A percentile compares a stretch with the other conserved stretches of the same genome.
These are phyloP conservation scores for Corydoras sp. DNA, from an alignment of 2,113 vertebrate species.

Conservation along the genomic window DNA sequence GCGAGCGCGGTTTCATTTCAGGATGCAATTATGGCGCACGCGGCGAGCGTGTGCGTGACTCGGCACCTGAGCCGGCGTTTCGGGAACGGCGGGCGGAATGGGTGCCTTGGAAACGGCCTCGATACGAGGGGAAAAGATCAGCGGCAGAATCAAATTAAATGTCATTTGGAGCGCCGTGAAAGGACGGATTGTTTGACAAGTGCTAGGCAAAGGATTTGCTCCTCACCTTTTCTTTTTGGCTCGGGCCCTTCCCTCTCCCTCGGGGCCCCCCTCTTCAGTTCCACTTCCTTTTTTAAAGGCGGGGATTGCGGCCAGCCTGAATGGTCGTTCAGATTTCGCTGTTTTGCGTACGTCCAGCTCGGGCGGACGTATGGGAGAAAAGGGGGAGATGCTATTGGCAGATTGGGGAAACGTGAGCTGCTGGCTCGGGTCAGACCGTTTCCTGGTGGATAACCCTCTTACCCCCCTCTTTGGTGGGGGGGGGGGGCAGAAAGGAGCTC, in stretches of 20 bases:
- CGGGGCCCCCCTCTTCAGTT: constrained; percentile 10
- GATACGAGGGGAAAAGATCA: constrained; percentile 68
- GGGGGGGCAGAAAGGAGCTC: constrained; percentile 55
- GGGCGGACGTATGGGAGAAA: constrained; percentile 60
- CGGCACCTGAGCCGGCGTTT: constrained; percentile 57
- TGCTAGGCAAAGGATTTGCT: constrained; percentile 66
- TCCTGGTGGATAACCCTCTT: constrained; percentile 56
- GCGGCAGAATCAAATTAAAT: constrained; percentile 74
- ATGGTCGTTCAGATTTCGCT: too few relatives aligned
- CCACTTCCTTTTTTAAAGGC: constrained; percentile 48
- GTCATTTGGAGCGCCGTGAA: constrained; percentile 72
- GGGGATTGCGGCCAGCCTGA: constrained; percentile 61
- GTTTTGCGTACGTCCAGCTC: too few relatives aligned
- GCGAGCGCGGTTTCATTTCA: constrained; percentile 66
- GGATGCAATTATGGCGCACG: constrained; percentile 65
- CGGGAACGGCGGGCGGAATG: constrained; percentile 54
- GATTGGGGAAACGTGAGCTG: constrained; percentile 62
- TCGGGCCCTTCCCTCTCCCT: constrained; percentile 33
- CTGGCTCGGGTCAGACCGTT: constrained; percentile 57
- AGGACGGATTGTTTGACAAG: constrained; percentile 70
- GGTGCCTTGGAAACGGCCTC: constrained; percentile 67
- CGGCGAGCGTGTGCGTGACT: constrained; percentile 48
- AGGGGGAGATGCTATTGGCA: constrained; percentile 50
- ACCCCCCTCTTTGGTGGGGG: too few relatives aligned
- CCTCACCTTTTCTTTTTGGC: constrained; percentile 69